Base-by-base conservation (phyloP, 2,113 vertebrate species). In the Corythaeola cristata region DNA sequence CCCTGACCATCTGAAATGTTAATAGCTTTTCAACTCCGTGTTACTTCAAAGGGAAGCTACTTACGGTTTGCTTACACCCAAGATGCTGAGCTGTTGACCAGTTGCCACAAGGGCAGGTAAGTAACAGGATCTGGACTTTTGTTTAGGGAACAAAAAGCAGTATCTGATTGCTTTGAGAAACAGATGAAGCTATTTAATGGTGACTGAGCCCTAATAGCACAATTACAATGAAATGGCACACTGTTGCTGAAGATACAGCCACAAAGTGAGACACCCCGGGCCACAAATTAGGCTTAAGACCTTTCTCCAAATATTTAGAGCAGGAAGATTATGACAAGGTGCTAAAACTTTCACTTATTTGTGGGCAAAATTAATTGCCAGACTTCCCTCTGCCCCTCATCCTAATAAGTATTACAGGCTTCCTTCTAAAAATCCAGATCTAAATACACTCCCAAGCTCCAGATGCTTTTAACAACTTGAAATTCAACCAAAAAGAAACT, bases 111-210 rank as follows among this genome's bases (percentile, higher is more conserved):
- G 69, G 53, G 69, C 90, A 97, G 79, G 87, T 72, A 91, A 52
- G 94, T 87, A 96, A 96, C 71, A 88, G 71, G 91, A 97, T 74
- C 82, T 58, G 45, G 62, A 56, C 92, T 81, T 97, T 85, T 90
- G 92, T 95, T 88, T 52, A 69, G 82, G 73, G 76, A 96, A 90
- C 89, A 95, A 87, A 63, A 47, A 52, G 73, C 56, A 74, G 33
- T 84, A 85, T 78, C 88, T 77, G 86, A 83, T 35, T 64, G 73
- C 91, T 88, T 69, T 53, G 60, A 94, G 85, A 72, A 95, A 80
- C 18, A 88, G 72, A 63, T 41, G 35, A 74, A n/a, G 76, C 59
- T 90, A 5, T 88, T 95, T 82, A 68, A 72, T 68, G 69, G 52
- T 80, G 88, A 58, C 44, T 63, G 47, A 79, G 39, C 49, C 52